Evolutionary conservation across 2,888 invertebrate genomes (phyloP).

Genomic region (Sepiola atlantica): DNA sequence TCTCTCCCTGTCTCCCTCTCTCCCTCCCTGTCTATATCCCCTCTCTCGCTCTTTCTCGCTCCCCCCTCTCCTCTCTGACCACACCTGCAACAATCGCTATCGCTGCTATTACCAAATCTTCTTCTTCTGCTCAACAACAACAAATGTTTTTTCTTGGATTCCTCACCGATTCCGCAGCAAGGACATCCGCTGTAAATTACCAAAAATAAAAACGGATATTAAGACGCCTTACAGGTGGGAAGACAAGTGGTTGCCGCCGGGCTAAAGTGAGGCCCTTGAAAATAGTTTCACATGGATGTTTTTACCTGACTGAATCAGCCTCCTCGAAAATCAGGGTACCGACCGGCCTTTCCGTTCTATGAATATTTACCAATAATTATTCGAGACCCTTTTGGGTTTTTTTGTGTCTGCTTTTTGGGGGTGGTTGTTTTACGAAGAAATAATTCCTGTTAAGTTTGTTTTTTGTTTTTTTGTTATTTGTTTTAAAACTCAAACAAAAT

Average conservation of each 20-base stretch:
- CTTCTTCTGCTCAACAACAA: background rate
- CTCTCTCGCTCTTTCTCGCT: background rate
- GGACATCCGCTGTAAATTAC: background rate
- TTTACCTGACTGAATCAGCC: too few species aligned
- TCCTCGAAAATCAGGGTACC: too few species aligned
- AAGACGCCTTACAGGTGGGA: too few species aligned
- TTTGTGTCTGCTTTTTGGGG: too few species aligned
- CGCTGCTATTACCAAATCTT: background rate
- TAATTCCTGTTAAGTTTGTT: background rate
- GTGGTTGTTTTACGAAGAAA: too few species aligned
- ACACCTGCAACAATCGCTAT: slow-evolving; percentile 42
- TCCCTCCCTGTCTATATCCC: background rate
- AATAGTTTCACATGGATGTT: too few species aligned
- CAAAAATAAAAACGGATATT: too few species aligned
- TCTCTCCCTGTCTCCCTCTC: background rate
- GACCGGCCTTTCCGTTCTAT: too few species aligned
- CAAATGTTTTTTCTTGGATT: background rate
- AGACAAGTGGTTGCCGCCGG: too few species aligned
- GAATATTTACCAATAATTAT: too few species aligned
- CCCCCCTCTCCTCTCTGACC: background rate
- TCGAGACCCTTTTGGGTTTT: too few species aligned
- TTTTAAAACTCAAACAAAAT: background rate
- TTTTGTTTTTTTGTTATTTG: background rate
- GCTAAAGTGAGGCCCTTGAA: too few species aligned
- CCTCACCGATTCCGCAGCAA: background rate